Base-by-base conservation (phyloP, 2,113 vertebrate species). In the Ophiodon elongatus region DNA sequence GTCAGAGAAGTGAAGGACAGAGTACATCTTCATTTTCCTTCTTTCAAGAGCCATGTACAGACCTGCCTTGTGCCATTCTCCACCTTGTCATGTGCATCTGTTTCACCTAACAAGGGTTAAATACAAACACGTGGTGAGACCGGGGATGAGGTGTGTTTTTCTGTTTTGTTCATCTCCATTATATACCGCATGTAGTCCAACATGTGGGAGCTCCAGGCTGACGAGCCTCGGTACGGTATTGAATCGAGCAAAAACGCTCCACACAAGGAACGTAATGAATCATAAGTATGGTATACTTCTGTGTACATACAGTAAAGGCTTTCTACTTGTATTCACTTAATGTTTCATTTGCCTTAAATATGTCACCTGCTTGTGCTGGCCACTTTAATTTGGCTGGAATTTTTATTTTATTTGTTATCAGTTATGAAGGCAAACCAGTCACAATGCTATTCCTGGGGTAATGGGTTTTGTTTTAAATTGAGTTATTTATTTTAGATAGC, bases 401-500 rank as follows among this genome's bases (percentile, higher is more conserved):
- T 71, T 27, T 50, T 85, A 64, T 76, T 85, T 82, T 66, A 65
- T n/a, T n/a, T n/a, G n/a, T n/a, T n/a, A 72, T 85, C n/a, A 21
- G n/a, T 65, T 68, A 10, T 31, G 52, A 82, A 75, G 80, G 54
- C 70, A 80, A 72, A 83, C 54, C 43, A 63, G 47, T 89, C 59
- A 78, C 57, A 80, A 67, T 65, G n/a, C 66, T 86, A 77, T 91
- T 88, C 79, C 84, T 83, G 39, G 8, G 47, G 19, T 77, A 60
- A 43, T 78, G 56, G 62, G 56, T 27, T 73, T 84, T 91, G 37
- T 90, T 91, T 91, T 54, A 77, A 87, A 84, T 57, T 85, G 65
- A 73, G 76, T 84, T 93, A 95, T 95, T 95, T 95, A 93, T 95
- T 94, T 70, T 81, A 56, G 73, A 37, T 89, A 66, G 89, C 85